Evolutionary conservation across 2,888 invertebrate species (phyloP), one percentile per base, ranked within the genome.

Genomic region (Dicyrtoma fusca): DNA sequence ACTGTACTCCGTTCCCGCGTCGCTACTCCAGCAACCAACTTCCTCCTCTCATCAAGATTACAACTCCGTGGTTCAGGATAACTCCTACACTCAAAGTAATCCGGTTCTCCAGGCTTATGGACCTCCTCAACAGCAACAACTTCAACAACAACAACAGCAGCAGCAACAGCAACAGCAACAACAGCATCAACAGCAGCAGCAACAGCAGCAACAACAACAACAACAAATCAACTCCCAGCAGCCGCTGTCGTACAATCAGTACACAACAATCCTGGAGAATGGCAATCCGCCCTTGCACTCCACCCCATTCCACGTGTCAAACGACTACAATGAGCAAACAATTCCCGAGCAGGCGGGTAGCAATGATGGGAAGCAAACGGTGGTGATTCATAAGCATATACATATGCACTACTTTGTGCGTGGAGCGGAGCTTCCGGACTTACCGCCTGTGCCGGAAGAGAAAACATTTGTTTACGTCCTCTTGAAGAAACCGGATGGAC

Each of bases 391-490:
- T 21, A 71, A 71, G 59, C 71, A 71, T 34, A 71, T 71, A 25
- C 71, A 71, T 49, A 71, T 71, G 71, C 71, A 71, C 42, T 71
- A 71, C 49, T 71, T 71, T 51, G 71, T 71, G 23, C 57, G 71
- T 13, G 71, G 71, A n/a, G 59, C 65, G 55, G 71, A 71, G 26
- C 57, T 71, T 26, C 71, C 71, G 4, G 71, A 71, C 13, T 65
- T 76, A 21, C 88, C 89, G 74, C 92, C 92, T 83, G 91, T 92
- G 84, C 92, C 92, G 85, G 81, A 81, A 77, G 59, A 59, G 45
- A 93, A 93, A 87, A 93, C 93, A 69, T 87, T 93, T 78, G 92
- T 93, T 82, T 93, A 93, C 85, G 93, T 93, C 47, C 85, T 93
- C 84, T 92, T 92, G 81, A 93, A 92, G 88, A 91, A 90, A 83